Base-by-base conservation (phyloP, 1,140 invertebrate genomes). In the Drosophila varians region DNA sequence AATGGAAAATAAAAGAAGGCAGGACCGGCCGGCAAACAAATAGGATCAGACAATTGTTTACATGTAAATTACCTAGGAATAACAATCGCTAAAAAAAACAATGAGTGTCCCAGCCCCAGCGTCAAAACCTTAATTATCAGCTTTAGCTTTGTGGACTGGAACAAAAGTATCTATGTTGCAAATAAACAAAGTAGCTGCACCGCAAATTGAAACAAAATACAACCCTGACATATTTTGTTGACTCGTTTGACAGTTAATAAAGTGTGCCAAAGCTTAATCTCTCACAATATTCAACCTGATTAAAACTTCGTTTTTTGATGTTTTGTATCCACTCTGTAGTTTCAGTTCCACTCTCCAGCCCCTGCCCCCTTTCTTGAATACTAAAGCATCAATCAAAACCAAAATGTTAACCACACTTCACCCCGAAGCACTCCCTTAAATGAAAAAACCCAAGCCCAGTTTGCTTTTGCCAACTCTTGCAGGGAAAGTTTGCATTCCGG, bases 21-120 rank as follows among this genome's bases (percentile, higher is more conserved):
- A 52, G 1, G 36, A 21, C 14, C 12, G 9, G 28, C 9, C 26
- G 7, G 12, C 36, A 42, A 57, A 36, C 26, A 36, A 65, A 49
- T 18, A 53, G 40, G 31, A 69, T 77, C 53, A 55, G 57, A 55
- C 61, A 83, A 77, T 83, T 82, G 77, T 82, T 82, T 82, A 76
- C 77, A 74, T 77, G 73, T 69, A 77, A 82, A 77, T 82, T 82
- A 82, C 56, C 77, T 66, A 16, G 26, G 21, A 52, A 66, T 12
- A 73, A 57, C 49, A 58, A 38, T 18, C 38, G 38, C 1, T 9
- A 16, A 19, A 65, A n/a, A 36, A 26, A 51, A 43, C 19, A 48
- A 49, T 8, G 23, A 21, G 5, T 31, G 18, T 46, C 5, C 31
- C 6, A 23, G 31, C 8, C 53, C 7, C 7, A 53, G 9, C 38